Conservation (phyloP, 2,888 invertebrate genomes). For the Anticlea derivata region DNA sequence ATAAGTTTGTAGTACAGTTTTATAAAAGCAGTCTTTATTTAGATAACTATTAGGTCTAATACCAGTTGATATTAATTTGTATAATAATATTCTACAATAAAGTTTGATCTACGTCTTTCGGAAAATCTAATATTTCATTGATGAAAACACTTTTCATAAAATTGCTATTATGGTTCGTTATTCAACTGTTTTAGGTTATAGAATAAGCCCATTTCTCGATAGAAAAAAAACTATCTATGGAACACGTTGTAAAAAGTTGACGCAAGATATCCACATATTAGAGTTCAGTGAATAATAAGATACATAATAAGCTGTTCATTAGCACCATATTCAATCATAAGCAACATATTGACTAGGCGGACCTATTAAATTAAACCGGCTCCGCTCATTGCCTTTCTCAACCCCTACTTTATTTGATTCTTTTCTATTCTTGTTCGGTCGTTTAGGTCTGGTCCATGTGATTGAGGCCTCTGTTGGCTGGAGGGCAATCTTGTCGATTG, state of each 20-base stretch:
- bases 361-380: slow-evolving; percentile 36
- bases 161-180: too few relatives aligned
- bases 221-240: too few relatives aligned
- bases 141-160: too few relatives aligned
- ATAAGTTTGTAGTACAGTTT: background rate
- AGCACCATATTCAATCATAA: slow-evolving; percentile 19
- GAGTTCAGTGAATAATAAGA: too few relatives aligned
- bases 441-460: slow-evolving; percentile 64
- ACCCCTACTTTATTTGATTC: slow-evolving; percentile 26
- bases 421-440: slow-evolving; percentile 48
- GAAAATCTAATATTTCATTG: too few relatives aligned
- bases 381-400: slow-evolving; percentile 14
- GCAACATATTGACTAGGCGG: slow-evolving; percentile 46
- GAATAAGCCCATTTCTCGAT: too few relatives aligned
- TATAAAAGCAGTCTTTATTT: slow-evolving; percentile 13
- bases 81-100: too few relatives aligned
- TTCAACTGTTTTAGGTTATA: too few relatives aligned
- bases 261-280: too few relatives aligned
- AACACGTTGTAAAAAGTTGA: too few relatives aligned
- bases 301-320: background rate
- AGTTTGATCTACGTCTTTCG: too few relatives aligned
- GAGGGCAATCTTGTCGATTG: slow-evolving; percentile 27
- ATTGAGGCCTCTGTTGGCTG: slow-evolving; percentile 55
- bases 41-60: background rate
- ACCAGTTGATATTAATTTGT: too few relatives aligned